A percentile compares a stretch with the other conserved stretches of the same genome.
phyloP scores from a whole-genome alignment of 2,113 vertebrate species.

The Thinocorus orbignyianus region DNA sequence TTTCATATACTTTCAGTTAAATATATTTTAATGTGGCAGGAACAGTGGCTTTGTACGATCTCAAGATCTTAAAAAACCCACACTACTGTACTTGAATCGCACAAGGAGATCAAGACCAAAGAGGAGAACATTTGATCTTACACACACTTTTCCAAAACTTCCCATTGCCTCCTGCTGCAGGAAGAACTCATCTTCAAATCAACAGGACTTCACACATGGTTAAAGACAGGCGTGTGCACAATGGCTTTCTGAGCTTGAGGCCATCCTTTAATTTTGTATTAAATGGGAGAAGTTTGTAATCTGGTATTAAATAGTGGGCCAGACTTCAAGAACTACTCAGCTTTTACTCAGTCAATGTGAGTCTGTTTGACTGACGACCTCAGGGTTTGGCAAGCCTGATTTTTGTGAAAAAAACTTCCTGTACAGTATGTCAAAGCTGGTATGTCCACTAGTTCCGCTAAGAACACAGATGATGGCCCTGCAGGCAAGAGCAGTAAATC shows the following conservation, averaged over 20 bases:
- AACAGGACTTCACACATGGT: neutral
- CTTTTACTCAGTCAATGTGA: neutral
- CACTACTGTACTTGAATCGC: neutral
- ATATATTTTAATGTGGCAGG: neutral
- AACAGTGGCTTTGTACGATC: neutral
- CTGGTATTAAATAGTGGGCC: neutral
- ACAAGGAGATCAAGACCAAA: neutral
- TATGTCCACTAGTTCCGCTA: neutral
- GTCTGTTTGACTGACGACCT: neutral
- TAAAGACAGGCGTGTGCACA: neutral
- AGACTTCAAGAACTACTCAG: neutral
- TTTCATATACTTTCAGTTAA: neutral
- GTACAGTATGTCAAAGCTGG: neutral
- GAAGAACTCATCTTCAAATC: neutral
- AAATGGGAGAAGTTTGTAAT: neutral
- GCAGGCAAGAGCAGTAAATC: slow-evolving; percentile 16
- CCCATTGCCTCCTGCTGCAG: neutral
- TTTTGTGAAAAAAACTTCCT: neutral
- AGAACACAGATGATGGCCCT: neutral
- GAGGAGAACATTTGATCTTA: neutral
- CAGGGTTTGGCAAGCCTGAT: neutral
- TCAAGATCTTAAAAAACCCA: neutral
- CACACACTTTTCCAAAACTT: neutral
- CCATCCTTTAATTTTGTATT: neutral
- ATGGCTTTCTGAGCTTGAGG: neutral